Evolutionary conservation across 2,113 vertebrate genomes (phyloP), one percentile per base, ranked within the genome.

Genomic region (Oxygymnocypris stewartii): DNA sequence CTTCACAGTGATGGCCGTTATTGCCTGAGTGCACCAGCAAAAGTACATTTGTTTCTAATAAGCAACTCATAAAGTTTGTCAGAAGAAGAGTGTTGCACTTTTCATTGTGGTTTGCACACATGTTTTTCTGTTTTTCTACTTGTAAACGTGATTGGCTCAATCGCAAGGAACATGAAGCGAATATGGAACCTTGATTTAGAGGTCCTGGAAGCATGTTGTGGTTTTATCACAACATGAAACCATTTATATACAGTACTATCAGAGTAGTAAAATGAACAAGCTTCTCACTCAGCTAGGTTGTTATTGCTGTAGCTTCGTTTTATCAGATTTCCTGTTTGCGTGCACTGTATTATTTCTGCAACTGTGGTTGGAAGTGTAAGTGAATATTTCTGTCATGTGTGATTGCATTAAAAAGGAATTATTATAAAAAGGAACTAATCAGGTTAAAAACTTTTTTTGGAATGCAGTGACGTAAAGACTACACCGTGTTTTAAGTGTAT

Each of bases 71-170:
- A 61, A 54, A 18, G n/a, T 79, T 87, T 79, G 65, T 83, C 81
- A 84, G 84, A 75, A 49, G 49, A 51, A 35, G 61, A 20, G 28
- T 84, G 80, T 57, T 82, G 63, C 35, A 61, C 28, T 35, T 25
- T 69, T 51, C 71, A 49, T 54, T 85, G 74, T 85, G 85, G 86
- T 74, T 83, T 82, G n/a, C 84, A 47, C 86, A 89, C 85, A 79
- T 88, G 81, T 91, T 86, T 87, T 91, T 88, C 51, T 92, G 88
- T 88, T 92, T 87, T 84, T 74, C 71, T 51, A 44, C 88, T 87
- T 87, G 88, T 90, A 85, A 88, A 88, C 87, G 79, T 83, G 71
- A 89, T 85, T 6, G 78, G 37, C 65, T 69, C 76, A 76, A 63
- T 76, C 75, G 54, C 35, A 79, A 88, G 71, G 37, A 31, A 73